Evolutionary conservation across 2,797 vertebrate genomes (phyloP).

Genomic region (Anolis apletophallus): DNA sequence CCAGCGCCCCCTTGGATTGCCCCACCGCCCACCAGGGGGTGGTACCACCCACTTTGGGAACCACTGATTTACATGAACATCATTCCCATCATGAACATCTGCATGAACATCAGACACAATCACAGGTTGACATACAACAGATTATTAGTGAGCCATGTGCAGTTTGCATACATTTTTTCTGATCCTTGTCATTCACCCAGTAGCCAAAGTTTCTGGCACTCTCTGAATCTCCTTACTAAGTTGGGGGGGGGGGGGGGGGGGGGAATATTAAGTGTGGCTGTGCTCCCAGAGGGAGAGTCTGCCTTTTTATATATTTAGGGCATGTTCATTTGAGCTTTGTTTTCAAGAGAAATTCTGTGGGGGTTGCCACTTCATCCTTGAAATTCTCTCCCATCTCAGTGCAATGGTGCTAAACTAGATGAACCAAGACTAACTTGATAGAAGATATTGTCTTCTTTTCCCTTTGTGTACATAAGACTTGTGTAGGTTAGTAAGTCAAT

Average conservation of each 20-base stretch:
- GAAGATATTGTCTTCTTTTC: neutral
- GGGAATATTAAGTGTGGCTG: neutral
- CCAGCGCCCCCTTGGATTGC: no score
- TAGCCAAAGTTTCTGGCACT: neutral
- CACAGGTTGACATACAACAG: no score
- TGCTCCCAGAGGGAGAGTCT: neutral
- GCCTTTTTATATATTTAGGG: neutral
- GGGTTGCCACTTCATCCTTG: neutral
- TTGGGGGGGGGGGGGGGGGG: no score
- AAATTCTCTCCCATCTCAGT: neutral
- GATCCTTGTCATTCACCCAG: neutral
- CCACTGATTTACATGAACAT: no score
- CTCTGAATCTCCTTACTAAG: no score
- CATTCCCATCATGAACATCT: no score
- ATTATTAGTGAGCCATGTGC: no score
- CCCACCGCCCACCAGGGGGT: no score
- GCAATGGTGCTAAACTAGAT: neutral
- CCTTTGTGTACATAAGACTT: slow-evolving; percentile 18
- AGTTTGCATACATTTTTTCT: neutral
- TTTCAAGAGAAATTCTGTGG: neutral
- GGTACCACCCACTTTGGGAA: no score
- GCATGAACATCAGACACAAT: no score
- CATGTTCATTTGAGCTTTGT: neutral
- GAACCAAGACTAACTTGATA: neutral
- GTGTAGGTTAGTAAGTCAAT: slow-evolving; percentile 34